A percentile compares a stretch with the other conserved stretches of the same genome.
Conservation (phyloP, 2,113 vertebrate genomes). For the Mustelus asterias region DNA sequence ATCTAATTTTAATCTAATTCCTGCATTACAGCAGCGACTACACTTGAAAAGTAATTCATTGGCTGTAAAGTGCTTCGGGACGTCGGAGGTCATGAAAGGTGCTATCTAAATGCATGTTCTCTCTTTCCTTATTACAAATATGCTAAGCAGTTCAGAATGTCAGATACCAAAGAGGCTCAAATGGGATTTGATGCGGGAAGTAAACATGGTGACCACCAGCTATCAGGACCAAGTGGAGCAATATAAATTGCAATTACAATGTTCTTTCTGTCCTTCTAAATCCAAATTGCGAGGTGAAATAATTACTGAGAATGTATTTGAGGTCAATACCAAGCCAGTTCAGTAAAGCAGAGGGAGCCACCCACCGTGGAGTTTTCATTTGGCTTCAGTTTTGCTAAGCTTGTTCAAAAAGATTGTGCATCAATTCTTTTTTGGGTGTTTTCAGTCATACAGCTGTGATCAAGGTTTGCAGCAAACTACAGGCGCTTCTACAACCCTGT, state of each 20-base stretch:
- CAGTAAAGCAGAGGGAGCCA: background rate
- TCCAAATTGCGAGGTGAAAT: background rate
- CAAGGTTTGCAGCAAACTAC: background rate
- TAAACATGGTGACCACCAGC: background rate
- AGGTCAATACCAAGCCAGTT: background rate
- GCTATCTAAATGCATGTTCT: conserved; percentile 13
- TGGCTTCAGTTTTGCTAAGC: background rate
- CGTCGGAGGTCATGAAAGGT: background rate
- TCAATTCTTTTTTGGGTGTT: background rate
- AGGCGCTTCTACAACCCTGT: background rate
- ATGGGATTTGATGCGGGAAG: background rate
- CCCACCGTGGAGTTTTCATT: background rate
- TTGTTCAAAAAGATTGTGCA: background rate
- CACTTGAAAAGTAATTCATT: conserved; percentile 29
- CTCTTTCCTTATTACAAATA: conserved; percentile 14
- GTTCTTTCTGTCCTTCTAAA: background rate
- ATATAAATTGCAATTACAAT: background rate
- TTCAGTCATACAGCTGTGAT: background rate
- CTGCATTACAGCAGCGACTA: background rate
- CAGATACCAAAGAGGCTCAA: background rate
- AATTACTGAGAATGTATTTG: background rate
- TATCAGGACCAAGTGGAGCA: background rate
- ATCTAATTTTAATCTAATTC: conserved; percentile 12
- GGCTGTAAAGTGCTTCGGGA: conserved; percentile 15
- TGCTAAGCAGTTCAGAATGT: conserved; percentile 17